Percentiles rank a stretch among this genome's conserved stretches.
phyloP scores from a whole-genome alignment of 2,888 invertebrate species.

The Heliconius erato region DNA sequence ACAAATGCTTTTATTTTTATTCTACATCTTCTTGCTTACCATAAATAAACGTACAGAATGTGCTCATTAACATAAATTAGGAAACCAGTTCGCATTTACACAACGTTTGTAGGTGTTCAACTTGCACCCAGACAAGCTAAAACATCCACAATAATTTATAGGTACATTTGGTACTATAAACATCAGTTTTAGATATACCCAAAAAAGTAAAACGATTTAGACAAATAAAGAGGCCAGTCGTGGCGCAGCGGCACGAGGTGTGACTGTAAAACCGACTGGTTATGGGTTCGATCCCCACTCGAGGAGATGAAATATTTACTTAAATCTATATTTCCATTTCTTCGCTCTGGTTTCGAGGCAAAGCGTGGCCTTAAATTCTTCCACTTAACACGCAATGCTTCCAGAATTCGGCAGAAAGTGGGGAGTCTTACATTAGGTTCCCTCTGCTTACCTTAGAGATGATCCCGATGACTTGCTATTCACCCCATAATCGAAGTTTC shows the following conservation, averaged over 20 bases:
- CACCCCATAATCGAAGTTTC: slow-evolving; percentile 43
- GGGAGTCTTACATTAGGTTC: too few relatives aligned
- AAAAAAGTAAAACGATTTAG: neutral
- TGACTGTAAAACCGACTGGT: too few relatives aligned
- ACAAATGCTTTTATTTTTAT: neutral
- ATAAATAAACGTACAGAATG: slow-evolving; percentile 9
- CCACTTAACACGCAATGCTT: too few relatives aligned
- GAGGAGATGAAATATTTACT: too few relatives aligned
- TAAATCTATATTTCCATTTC: too few relatives aligned
- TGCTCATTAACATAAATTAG: slow-evolving; percentile 22
- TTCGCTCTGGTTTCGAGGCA: too few relatives aligned
- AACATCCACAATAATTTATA: neutral
- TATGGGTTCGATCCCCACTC: too few relatives aligned
- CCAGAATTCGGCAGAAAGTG: too few relatives aligned
- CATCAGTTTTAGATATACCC: neutral
- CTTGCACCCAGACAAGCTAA: neutral
- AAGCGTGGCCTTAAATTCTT: too few relatives aligned
- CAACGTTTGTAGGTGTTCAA: neutral
- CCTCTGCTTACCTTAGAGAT: too few relatives aligned
- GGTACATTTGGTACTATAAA: neutral
- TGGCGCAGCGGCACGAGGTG: too few relatives aligned
- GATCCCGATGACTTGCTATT: slow-evolving; percentile 64
- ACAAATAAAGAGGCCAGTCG: neutral
- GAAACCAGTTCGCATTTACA: slow-evolving; percentile 7
- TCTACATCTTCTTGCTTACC: neutral